Evolutionary conservation across 2,888 invertebrate genomes (phyloP).

Genomic region (Salticus scenicus): DNA sequence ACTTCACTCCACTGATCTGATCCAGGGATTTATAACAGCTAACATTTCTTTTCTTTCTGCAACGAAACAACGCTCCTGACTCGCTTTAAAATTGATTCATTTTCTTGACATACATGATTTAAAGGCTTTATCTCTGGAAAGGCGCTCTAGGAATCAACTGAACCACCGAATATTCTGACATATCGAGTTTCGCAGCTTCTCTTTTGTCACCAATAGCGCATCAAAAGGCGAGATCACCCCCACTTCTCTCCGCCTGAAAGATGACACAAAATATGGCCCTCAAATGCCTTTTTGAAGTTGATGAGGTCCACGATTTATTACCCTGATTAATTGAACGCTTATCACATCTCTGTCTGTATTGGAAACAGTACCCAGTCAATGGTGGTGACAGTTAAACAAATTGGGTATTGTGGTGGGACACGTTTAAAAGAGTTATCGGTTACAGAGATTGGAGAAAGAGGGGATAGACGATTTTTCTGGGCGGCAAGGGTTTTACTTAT

Average conservation of each 20-base stretch:
- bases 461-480: neutral
- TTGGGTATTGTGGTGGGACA: neutral
- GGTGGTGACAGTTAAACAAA: constrained; percentile 6
- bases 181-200: constrained; percentile 4
- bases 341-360: neutral
- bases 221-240: neutral
- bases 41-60: no score
- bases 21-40: no score
- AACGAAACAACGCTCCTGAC: neutral
- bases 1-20: no score
- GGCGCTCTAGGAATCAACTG: neutral
- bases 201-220: neutral
- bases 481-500: neutral
- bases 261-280: no score
- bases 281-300: neutral
- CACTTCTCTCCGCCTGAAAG: neutral
- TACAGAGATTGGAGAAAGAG: neutral
- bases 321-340: constrained; percentile 3
- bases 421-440: neutral
- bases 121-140: constrained; percentile 3
- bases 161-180: constrained; percentile 11
- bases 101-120: neutral
- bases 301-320: neutral
- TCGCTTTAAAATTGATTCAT: neutral
- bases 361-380: neutral